Conservation (phyloP, 2,888 invertebrate species). For the Acutogordius australiensis region DNA sequence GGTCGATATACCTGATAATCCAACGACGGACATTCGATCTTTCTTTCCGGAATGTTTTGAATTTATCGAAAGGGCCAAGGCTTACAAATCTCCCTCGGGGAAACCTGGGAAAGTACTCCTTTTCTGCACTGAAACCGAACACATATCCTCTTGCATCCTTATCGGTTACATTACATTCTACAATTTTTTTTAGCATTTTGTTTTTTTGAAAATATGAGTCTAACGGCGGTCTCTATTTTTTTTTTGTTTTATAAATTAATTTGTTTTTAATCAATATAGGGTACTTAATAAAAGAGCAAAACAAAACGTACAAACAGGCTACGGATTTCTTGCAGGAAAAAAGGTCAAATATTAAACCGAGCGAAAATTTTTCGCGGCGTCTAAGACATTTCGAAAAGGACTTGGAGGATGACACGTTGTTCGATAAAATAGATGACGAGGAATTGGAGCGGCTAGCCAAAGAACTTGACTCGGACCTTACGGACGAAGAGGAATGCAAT, state of each 20-base stretch:
- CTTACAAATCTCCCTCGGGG: not conserved
- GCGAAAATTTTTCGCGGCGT: not conserved
- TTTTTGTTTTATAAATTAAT: not conserved
- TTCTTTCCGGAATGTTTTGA: conserved; percentile 8
- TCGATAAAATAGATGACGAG: not conserved
- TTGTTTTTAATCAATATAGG: not conserved
- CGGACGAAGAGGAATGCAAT: too few relatives aligned
- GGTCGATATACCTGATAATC: conserved; percentile 3
- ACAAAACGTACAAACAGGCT: conserved; percentile 3
- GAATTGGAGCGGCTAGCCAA: not conserved
- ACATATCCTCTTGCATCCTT: not conserved
- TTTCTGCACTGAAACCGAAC: conserved; percentile 5
- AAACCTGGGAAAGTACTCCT: not conserved
- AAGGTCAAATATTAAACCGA: not conserved
- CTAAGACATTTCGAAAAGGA: conserved; percentile 8
- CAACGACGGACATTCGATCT: not conserved
- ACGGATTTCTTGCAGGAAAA: not conserved
- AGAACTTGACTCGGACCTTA: not conserved
- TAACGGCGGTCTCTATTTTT: too few relatives aligned
- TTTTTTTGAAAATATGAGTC: too few relatives aligned
- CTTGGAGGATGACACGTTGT: not conserved
- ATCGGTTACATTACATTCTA: not conserved
- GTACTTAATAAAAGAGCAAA: not conserved
- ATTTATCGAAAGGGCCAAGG: not conserved
- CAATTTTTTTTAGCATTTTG: not conserved